phyloP scores from a whole-genome alignment of 2,113 vertebrate species.

The Rhipidura dahli region DNA sequence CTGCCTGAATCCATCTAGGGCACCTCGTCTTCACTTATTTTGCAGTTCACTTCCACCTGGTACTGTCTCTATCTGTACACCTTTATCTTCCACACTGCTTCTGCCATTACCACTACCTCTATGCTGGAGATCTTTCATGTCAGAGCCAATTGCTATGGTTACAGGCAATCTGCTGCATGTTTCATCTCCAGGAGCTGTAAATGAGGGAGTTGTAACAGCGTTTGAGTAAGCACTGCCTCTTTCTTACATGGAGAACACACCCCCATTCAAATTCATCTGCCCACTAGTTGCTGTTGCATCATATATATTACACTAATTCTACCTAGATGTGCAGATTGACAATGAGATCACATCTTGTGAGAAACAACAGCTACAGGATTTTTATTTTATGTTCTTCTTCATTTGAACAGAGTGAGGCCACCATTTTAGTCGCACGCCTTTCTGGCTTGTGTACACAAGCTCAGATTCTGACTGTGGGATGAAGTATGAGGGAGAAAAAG shows the following conservation, averaged over 20 bases:
- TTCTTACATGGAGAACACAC: neutral
- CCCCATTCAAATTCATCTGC: conserved; percentile 19
- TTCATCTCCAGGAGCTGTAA: conserved; percentile 67
- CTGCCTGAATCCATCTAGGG: neutral
- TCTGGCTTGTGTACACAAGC: neutral
- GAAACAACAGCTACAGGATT: neutral
- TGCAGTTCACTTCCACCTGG: conserved; percentile 24
- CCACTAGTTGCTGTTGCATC: conserved; percentile 44
- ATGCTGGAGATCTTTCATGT: conserved; percentile 62
- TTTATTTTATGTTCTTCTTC: neutral
- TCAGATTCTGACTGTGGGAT: neutral
- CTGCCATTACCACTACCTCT: conserved; percentile 65
- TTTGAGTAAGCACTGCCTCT: conserved; percentile 46
- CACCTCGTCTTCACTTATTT: neutral
- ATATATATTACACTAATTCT: conserved; percentile 25
- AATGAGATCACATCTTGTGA: neutral
- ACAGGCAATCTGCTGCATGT: conserved; percentile 64
- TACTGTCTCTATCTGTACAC: conserved; percentile 15
- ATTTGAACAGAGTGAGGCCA: neutral
- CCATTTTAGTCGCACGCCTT: neutral
- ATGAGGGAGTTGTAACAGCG: conserved; percentile 61
- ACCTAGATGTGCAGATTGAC: neutral
- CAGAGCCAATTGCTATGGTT: conserved; percentile 65
- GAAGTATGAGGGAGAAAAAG: neutral
- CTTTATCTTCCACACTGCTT: conserved; percentile 54